Conservation (phyloP, 1,140 invertebrate genomes). For the Camponotus floridanus region DNA sequence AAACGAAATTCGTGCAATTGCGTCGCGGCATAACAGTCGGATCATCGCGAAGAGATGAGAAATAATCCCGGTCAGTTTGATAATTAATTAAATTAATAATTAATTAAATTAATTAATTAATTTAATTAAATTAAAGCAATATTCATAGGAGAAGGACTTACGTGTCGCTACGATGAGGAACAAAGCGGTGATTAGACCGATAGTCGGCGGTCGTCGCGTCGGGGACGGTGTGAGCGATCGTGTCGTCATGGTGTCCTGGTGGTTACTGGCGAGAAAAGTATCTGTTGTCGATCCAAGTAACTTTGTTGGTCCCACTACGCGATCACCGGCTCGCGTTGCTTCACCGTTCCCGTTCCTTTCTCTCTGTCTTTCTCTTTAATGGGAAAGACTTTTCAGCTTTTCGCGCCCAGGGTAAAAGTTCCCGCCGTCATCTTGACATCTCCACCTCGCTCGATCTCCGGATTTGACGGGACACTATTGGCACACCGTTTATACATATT, state of each 20-base stretch:
- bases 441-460: too few relatives aligned
- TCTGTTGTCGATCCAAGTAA: conserved; percentile 80
- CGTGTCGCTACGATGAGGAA: conserved; percentile 79
- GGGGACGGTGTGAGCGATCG: conserved; percentile 82
- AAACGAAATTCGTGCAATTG: not conserved
- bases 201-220: conserved; percentile 70
- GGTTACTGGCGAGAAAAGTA: conserved; percentile 84
- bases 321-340: conserved; percentile 77
- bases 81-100: not conserved
- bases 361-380: conserved; percentile 49
- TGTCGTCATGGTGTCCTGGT: conserved; percentile 84
- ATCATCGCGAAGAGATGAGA: not conserved
- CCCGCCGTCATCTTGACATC: conserved; percentile 8
- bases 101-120: too few relatives aligned
- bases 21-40: not conserved
- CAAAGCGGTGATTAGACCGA: conserved; percentile 79
- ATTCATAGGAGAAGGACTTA: conserved; percentile 75
- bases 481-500: not conserved
- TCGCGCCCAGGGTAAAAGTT: conserved; percentile 53
- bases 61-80: too few relatives aligned
- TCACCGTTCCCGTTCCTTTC: conserved; percentile 66
- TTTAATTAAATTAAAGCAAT: not conserved
- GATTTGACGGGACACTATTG: not conserved
- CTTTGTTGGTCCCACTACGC: conserved; percentile 83
- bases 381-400: conserved; percentile 47